Base-by-base conservation (phyloP, 2,797 vertebrate genomes). In the Anas acuta region DNA sequence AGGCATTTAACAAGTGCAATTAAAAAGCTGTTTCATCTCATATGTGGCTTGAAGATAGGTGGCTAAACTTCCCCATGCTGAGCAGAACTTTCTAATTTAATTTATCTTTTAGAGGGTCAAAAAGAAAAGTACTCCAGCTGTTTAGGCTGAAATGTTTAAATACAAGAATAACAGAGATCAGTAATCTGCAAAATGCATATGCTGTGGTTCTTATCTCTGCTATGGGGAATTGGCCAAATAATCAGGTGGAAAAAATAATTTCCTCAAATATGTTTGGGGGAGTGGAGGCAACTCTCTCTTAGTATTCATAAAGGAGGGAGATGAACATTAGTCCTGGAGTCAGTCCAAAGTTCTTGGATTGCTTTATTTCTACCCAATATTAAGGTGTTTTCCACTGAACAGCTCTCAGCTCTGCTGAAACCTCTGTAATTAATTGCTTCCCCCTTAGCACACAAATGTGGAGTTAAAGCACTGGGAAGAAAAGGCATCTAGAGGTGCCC, bases 341-440 rank as follows among this genome's bases (percentile, higher is more conserved):
- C 35, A 30, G 25, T 78, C 81, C 93, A 85, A 23, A 43, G 35
- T 57, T 94, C 80, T 73, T 89, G 71, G 69, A 35, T 86, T 91
- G 72, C 71, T 95, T 97, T 96, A 88, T 95, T 97, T 94, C 84
- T 45, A 84, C 54, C 56, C 25, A 2, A 39, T 88, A 80, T 71
- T 51, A 60, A 95, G 84, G 62, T 90, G 80, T 87, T 82, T 83
- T 92, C 33, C 58, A 26, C 51, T 47, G 69, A 84, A 89, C 89
- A 71, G 45, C 51, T 91, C 69, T 92, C 73, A 47, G 54, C 87
- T 74, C n/a, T 1, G 6, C 79, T 84, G 80, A 73, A 69, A 72
- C 17, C 39, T 91, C 88, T 65, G 54, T 90, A 95, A 97, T 96
- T 92, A 97, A 93, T 86, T 89, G 67, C 81, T 96, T 85, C 66